Conservation (phyloP, 2,797 vertebrate genomes). For the Peromyscus attwateri region DNA sequence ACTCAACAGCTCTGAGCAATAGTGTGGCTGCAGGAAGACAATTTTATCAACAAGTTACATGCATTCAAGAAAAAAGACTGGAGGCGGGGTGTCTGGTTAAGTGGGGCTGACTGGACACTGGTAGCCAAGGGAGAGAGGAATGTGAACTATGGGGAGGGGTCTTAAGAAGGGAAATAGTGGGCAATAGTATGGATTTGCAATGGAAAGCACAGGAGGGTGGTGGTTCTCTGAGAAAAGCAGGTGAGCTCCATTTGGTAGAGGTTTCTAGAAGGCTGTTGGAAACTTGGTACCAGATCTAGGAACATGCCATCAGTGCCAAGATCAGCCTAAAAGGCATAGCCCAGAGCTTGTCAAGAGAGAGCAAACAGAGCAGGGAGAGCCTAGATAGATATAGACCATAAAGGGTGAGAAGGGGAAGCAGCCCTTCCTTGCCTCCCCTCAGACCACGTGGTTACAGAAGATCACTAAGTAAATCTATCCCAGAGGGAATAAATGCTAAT, state of each 20-base stretch:
- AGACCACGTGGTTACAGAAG: neutral
- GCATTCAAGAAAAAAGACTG: neutral
- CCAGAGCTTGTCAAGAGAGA: neutral
- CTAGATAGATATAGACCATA: too few relatives aligned
- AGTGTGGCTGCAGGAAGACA: neutral
- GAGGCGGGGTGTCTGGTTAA: neutral
- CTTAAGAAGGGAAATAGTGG: neutral
- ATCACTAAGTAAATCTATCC: neutral
- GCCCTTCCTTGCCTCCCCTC: neutral
- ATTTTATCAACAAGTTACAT: neutral
- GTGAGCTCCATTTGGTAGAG: neutral
- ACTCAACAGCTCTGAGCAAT: neutral
- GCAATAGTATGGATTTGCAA: accelerated
- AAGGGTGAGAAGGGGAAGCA: neutral
- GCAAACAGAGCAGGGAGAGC: neutral
- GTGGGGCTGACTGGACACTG: neutral
- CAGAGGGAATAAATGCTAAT: neutral
- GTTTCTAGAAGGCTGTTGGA: neutral
- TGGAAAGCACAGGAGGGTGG: neutral
- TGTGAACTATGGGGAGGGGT: too few relatives aligned
- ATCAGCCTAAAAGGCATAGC: neutral
- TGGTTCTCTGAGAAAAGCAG: neutral
- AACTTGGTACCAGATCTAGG: neutral
- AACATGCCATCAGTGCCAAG: neutral
- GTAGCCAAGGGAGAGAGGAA: neutral